Evolutionary conservation across 2,797 vertebrate species (phyloP).

Genomic region (Catamblyrhynchus diadema): DNA sequence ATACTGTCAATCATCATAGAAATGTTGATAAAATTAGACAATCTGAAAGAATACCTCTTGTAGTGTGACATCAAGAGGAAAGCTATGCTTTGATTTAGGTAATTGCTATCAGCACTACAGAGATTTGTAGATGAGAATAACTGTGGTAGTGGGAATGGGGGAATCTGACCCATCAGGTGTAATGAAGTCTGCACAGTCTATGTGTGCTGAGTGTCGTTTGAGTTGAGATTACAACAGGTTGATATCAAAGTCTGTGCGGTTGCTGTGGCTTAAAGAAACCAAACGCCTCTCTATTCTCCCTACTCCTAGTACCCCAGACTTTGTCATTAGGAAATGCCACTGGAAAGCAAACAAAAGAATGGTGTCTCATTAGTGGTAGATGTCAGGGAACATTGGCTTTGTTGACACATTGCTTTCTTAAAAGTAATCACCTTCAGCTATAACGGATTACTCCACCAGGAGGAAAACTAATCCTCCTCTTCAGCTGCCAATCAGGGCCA

Average conservation of each 20-base stretch:
- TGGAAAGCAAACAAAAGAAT: slow-evolving; percentile 12
- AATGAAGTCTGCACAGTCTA: neutral
- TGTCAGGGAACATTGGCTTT: slow-evolving; percentile 6
- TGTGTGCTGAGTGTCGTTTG: neutral
- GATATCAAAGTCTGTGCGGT: neutral
- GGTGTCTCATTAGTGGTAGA: neutral
- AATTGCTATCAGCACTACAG: fast-evolving
- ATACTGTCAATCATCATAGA: neutral
- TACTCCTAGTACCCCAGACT: neutral
- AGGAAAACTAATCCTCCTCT: slow-evolving; percentile 55
- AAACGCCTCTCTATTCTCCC: neutral
- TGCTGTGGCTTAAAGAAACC: neutral
- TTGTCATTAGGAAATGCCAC: slow-evolving; percentile 25
- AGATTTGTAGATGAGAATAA: neutral
- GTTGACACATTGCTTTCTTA: slow-evolving; percentile 24
- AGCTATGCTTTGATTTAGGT: neutral
- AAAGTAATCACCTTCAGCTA: slow-evolving; percentile 13
- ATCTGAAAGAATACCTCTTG: neutral
- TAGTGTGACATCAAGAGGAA: neutral
- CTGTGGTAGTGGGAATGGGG: neutral
- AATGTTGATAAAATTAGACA: neutral
- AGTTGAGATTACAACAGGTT: neutral
- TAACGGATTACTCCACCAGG: slow-evolving; percentile 28
- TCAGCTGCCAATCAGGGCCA: slow-evolving; percentile 3
- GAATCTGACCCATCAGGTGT: neutral